Evolutionary conservation across 2,888 invertebrate genomes (phyloP).

Genomic region (Hydroisotoma schaefferi): DNA sequence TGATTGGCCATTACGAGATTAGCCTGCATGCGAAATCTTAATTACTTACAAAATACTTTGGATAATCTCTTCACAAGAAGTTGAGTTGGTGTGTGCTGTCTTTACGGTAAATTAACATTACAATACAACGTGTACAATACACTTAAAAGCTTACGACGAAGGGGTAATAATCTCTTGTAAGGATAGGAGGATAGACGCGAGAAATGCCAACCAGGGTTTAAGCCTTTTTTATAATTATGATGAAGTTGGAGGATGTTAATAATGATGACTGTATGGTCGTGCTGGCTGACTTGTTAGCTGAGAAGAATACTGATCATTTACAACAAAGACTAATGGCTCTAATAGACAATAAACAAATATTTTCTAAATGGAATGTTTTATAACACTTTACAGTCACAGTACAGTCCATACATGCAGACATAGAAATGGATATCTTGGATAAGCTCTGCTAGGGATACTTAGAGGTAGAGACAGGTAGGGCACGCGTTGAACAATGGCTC

Average conservation of each 20-base stretch:
- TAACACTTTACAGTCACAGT: slow-evolving; percentile 8
- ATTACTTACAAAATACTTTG: slow-evolving; percentile 37
- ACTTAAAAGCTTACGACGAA: not conserved
- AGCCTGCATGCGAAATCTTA: slow-evolving; percentile 42
- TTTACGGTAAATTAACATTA: no score
- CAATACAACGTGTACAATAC: not conserved
- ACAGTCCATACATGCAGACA: not conserved
- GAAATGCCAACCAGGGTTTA: no score
- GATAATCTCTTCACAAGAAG: not conserved
- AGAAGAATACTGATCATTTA: slow-evolving; percentile 13
- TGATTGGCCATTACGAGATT: slow-evolving; percentile 10
- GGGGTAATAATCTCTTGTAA: slow-evolving; percentile 11
- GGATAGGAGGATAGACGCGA: no score
- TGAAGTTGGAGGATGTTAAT: not conserved
- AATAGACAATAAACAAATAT: slow-evolving; percentile 15
- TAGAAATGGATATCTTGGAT: slow-evolving; percentile 1
- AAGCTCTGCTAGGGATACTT: no score
- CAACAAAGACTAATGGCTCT: slow-evolving; percentile 11
- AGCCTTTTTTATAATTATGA: not conserved
- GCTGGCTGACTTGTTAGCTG: slow-evolving; percentile 4
- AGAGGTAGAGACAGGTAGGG: not conserved
- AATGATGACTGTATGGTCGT: slow-evolving; percentile 3
- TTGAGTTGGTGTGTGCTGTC: not conserved
- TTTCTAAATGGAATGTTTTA: slow-evolving; percentile 12
- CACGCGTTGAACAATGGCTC: slow-evolving; percentile 6